These are phyloP conservation scores for Huso huso DNA, from an alignment of 2,797 vertebrate species.

Conservation along the genomic window DNA sequence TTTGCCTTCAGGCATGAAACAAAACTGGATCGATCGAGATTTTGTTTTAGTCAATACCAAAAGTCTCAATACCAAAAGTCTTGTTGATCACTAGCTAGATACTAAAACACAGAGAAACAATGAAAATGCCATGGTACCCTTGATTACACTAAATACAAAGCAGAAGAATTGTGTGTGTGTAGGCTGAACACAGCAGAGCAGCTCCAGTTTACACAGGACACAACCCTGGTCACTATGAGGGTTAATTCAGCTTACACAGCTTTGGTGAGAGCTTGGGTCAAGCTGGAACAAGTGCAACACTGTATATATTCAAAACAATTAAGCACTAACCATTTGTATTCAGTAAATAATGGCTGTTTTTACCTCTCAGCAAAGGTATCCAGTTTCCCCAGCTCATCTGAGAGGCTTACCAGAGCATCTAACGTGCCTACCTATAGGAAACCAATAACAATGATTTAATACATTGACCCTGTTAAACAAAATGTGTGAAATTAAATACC, in stretches of 20 bases:
- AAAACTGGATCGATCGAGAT: no score
- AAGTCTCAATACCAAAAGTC: no score
- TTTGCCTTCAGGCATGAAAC: no score
- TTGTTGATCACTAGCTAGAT: no score
- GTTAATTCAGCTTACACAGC: no score
- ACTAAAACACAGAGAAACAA: no score
- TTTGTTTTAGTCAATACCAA: no score
- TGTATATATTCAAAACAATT: slow-evolving; percentile 38
- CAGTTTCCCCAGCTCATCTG: slow-evolving; percentile 81
- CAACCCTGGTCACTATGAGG: not conserved
- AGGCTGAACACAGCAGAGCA: not conserved
- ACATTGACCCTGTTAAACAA: slow-evolving; percentile 22
- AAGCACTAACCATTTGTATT: slow-evolving; percentile 39
- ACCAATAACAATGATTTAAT: slow-evolving; percentile 7
- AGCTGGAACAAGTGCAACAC: slow-evolving; percentile 33
- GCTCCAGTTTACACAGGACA: not conserved
- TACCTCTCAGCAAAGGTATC: slow-evolving; percentile 86
- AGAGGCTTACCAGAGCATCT: slow-evolving; percentile 81
- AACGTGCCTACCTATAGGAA: slow-evolving; percentile 80
- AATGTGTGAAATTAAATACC: slow-evolving; percentile 44
- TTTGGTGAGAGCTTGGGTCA: not conserved
- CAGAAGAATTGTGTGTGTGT: not conserved
- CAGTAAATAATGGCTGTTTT: slow-evolving; percentile 58
- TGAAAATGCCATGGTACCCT: no score
- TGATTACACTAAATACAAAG: no score